Evolutionary conservation across 2,888 invertebrate species (phyloP).

Genomic region (Heliconius ethilla): DNA sequence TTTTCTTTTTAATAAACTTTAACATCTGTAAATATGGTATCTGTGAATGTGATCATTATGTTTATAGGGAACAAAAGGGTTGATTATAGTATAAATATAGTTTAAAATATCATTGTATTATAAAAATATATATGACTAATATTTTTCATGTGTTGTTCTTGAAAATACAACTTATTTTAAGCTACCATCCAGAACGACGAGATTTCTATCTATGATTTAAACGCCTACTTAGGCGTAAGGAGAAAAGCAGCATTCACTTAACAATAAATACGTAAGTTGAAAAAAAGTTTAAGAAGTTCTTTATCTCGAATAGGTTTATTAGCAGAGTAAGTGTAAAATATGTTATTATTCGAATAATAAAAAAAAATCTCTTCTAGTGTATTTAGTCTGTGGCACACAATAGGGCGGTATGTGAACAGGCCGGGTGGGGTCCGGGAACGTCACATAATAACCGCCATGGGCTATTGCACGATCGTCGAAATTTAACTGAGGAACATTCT

Average conservation of each 20-base stretch:
- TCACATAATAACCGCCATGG: constrained; percentile 61
- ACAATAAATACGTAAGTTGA: not conserved
- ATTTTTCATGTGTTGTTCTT: not conserved
- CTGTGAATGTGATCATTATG: constrained; percentile 28
- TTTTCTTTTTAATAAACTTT: constrained; percentile 36
- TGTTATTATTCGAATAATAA: not conserved
- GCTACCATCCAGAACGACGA: not conserved
- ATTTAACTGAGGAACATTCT: constrained; percentile 53
- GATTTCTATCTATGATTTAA: not conserved
- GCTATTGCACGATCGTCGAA: constrained; percentile 61
- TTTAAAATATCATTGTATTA: not conserved
- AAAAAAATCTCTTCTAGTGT: constrained; percentile 29
- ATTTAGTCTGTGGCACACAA: constrained; percentile 38
- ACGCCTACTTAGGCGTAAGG: not conserved
- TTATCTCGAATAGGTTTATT: not conserved
- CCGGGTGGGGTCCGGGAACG: constrained; percentile 58
- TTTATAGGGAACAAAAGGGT: constrained; percentile 20
- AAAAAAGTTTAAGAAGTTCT: not conserved
- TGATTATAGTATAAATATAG: not conserved
- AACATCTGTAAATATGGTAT: constrained; percentile 35
- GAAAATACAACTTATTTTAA: not conserved
- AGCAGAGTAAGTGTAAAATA: not conserved
- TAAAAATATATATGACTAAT: not conserved
- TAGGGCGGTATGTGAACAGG: constrained; percentile 66
- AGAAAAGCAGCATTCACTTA: not conserved